phyloP scores from a whole-genome alignment of 2,113 vertebrate species.

The Phalacrocorax pelagicus region DNA sequence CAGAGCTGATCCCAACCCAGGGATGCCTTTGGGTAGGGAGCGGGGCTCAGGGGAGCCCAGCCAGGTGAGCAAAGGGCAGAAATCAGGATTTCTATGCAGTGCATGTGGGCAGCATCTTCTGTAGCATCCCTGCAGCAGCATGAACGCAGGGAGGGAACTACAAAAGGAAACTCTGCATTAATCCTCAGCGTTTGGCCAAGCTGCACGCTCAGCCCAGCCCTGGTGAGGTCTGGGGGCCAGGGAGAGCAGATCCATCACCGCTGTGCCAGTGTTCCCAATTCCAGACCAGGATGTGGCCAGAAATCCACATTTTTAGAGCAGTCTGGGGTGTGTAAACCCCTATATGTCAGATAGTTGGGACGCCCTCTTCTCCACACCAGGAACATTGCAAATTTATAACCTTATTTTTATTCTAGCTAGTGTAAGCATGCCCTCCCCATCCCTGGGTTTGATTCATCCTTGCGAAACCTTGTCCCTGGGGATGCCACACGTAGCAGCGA shows the following conservation, averaged over 20 bases:
- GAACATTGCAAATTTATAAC: background rate
- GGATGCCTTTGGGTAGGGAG: background rate
- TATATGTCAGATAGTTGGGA: background rate
- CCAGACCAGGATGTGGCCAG: background rate
- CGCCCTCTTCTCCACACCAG: background rate
- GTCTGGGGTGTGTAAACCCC: background rate
- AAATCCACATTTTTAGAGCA: background rate
- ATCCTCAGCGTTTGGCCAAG: rapidly evolving
- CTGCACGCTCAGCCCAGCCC: rapidly evolving
- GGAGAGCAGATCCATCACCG: rapidly evolving
- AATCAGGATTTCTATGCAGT: background rate
- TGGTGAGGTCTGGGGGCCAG: rapidly evolving
- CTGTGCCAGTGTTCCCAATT: rapidly evolving
- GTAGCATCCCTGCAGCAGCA: background rate
- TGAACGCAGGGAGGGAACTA: background rate
- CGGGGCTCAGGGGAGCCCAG: background rate
- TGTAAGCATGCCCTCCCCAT: background rate
- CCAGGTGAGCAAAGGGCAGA: background rate
- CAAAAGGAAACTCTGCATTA: background rate
- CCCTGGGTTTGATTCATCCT: background rate
- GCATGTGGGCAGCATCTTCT: rapidly evolving
- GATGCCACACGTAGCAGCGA: rapidly evolving
- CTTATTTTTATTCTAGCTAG: background rate
- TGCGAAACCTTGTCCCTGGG: background rate
- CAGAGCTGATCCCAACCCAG: rapidly evolving